Evolutionary conservation across 2,113 vertebrate genomes (phyloP).

Genomic region (Scatophagus argus): DNA sequence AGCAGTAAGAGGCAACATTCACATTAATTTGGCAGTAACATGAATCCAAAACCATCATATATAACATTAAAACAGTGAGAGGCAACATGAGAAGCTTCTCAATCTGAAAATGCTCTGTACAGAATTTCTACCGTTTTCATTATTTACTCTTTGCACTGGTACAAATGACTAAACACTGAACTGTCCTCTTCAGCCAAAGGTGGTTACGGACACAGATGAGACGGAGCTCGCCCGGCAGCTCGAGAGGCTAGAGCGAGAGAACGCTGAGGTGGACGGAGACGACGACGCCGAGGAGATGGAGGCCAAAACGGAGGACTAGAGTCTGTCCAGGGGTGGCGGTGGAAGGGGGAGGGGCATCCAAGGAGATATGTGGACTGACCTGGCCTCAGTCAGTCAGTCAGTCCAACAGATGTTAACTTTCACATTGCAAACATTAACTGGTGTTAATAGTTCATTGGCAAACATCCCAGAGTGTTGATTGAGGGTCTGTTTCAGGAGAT

Average conservation of each 20-base stretch:
- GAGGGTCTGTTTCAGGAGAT: conserved; percentile 46
- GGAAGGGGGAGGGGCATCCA: neutral
- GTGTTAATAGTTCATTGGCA: conserved; percentile 56
- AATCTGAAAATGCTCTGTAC: no score
- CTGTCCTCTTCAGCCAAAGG: conserved; percentile 88
- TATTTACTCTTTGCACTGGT: neutral
- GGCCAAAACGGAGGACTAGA: conserved; percentile 95
- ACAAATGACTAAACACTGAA: neutral
- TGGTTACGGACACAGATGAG: conserved; percentile 98
- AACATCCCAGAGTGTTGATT: conserved; percentile 45
- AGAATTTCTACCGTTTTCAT: no score
- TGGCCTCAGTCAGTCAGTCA: conserved; percentile 42
- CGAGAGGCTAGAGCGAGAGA: conserved; percentile 96
- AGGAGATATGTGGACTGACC: conserved; percentile 47
- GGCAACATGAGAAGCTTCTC: no score
- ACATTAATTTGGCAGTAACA: neutral
- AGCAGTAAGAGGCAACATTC: no score
- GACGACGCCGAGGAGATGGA: conserved; percentile 98
- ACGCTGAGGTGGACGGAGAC: conserved; percentile 97
- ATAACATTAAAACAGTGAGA: no score
- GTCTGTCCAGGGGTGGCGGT: conserved; percentile 15
- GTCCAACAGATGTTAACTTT: conserved; percentile 61
- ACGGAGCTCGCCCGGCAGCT: conserved; percentile 96
- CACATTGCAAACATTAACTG: conserved; percentile 66
- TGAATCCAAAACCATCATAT: neutral